phyloP scores from a whole-genome alignment of 2,888 invertebrate genomes.

The Eupithecia centaureata region DNA sequence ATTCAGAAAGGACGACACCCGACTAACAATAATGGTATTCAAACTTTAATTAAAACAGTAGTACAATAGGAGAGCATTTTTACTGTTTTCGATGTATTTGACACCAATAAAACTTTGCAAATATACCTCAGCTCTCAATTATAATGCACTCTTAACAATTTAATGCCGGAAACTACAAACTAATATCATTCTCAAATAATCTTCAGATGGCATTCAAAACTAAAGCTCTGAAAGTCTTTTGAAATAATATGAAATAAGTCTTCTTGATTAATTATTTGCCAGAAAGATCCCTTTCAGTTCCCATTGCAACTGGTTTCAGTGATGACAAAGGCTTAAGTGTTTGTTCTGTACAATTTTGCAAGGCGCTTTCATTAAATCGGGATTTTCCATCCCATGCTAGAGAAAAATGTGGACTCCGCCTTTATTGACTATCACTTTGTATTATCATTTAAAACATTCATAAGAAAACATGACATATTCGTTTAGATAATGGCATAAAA shows the following conservation, averaged over 20 bases:
- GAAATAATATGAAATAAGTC: not conserved
- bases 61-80: too few relatives aligned
- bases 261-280: not conserved
- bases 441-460: too few relatives aligned
- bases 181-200: not conserved
- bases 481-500: too few relatives aligned
- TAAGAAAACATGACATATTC: too few relatives aligned
- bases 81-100: not conserved
- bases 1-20: too few relatives aligned
- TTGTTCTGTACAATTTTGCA: slow-evolving; percentile 3
- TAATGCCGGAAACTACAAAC: not conserved
- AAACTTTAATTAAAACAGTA: too few relatives aligned
- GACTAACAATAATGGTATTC: too few relatives aligned
- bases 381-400: not conserved
- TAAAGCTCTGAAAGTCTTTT: not conserved
- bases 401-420: slow-evolving; percentile 4
- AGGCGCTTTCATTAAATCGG: slow-evolving; percentile 13
- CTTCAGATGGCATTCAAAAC: not conserved
- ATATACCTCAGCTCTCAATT: not conserved
- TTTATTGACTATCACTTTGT: too few relatives aligned
- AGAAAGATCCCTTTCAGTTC: not conserved
- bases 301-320: not conserved
- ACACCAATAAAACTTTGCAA: not conserved
- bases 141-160: not conserved
- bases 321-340: not conserved